These are phyloP conservation scores for Menura novaehollandiae DNA, from an alignment of 2,113 vertebrate genomes.

Conservation along the genomic window DNA sequence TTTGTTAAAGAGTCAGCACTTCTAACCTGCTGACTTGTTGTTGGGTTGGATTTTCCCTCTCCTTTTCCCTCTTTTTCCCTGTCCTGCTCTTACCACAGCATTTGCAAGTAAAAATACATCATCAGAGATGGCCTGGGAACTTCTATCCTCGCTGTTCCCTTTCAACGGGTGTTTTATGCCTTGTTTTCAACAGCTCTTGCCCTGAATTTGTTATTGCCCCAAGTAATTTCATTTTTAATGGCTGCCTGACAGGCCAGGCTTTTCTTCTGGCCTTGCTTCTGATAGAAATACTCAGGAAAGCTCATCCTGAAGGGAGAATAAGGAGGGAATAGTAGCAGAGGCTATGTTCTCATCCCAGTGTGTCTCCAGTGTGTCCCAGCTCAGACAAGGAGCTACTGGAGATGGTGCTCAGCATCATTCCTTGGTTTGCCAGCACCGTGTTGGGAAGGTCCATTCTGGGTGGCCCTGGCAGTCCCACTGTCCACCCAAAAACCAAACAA, in stretches of 20 bases:
- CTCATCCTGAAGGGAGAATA: neutral
- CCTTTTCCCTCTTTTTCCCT: neutral
- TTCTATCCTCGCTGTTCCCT: neutral
- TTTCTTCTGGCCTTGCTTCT: neutral
- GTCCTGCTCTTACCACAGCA: neutral
- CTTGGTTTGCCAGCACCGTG: neutral
- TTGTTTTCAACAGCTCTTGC: neutral
- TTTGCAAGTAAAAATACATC: neutral
- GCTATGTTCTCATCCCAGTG: neutral
- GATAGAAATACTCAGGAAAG: neutral
- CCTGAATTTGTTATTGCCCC: neutral
- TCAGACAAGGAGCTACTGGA: neutral
- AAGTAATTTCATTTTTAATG: neutral
- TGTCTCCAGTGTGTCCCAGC: neutral
- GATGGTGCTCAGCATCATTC: neutral
- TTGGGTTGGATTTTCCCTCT: neutral
- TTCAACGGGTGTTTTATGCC: neutral
- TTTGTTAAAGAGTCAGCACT: neutral
- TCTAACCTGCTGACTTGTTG: fast-evolving
- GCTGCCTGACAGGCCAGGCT: neutral
- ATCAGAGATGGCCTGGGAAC: neutral
- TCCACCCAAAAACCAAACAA: neutral
- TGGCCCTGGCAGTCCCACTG: neutral
- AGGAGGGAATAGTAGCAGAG: neutral
- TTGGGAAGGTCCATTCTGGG: neutral